Evolutionary conservation across 2,113 vertebrate species (phyloP).

Genomic region (Ceyx margarethae): DNA sequence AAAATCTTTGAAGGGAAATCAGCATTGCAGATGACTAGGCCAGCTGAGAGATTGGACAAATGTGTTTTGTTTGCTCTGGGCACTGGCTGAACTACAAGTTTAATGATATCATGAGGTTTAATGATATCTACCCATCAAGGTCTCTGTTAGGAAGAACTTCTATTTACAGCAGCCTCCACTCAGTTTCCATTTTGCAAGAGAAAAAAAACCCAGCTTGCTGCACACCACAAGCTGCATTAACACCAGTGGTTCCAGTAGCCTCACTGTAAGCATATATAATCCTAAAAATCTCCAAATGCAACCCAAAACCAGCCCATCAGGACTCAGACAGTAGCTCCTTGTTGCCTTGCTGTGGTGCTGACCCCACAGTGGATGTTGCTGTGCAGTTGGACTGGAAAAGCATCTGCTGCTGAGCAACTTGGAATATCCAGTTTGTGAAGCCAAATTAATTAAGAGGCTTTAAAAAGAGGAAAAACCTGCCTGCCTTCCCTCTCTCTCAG

Average conservation of each 20-base stretch:
- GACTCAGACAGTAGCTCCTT: not conserved
- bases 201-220: not conserved
- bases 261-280: not conserved
- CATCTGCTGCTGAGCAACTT: not conserved
- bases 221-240: not conserved
- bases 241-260: not conserved
- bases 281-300: not conserved
- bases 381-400: constrained; percentile 18
- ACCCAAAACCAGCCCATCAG: not conserved
- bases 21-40: not conserved
- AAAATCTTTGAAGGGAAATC: not conserved
- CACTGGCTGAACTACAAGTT: not conserved
- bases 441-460: constrained; percentile 52
- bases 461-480: constrained; percentile 25
- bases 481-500: not conserved
- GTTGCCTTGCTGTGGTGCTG: not conserved
- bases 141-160: not conserved
- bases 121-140: not conserved
- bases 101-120: not conserved
- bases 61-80: not conserved
- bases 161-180: not conserved
- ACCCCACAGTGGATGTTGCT: not conserved
- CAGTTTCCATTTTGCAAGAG: not conserved
- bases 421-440: constrained; percentile 5
- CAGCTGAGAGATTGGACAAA: not conserved